These are phyloP conservation scores for Epinotia ramella DNA, from an alignment of 2,888 invertebrate genomes.

Conservation along the genomic window DNA sequence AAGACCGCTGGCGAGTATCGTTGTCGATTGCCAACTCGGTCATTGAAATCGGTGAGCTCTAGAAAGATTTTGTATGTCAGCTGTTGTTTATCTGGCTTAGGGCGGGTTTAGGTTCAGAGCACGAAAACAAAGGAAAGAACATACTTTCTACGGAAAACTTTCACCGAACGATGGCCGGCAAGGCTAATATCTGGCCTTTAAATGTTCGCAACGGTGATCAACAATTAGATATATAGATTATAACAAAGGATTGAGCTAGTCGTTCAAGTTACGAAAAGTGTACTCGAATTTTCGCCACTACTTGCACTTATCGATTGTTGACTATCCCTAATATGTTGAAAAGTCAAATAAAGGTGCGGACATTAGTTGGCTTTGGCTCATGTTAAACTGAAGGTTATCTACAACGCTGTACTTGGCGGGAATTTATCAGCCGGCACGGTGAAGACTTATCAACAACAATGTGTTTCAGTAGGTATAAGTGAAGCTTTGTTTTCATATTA, in stretches of 20 bases:
- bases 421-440: slow-evolving; percentile 58
- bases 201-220: slow-evolving; percentile 53
- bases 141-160: slow-evolving; percentile 76
- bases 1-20: slow-evolving; percentile 58
- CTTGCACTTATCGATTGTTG: slow-evolving; percentile 45
- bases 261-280: slow-evolving; percentile 7
- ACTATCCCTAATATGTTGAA: slow-evolving; percentile 58
- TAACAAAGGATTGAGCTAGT: slow-evolving; percentile 19
- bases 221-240: slow-evolving; percentile 35
- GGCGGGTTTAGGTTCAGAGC: slow-evolving; percentile 60
- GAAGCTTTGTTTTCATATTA: slow-evolving; percentile 35
- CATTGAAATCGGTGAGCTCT: slow-evolving; percentile 58
- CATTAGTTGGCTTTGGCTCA: slow-evolving; percentile 52
- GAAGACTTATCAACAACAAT: slow-evolving; percentile 54
- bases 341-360: slow-evolving; percentile 72
- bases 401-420: slow-evolving; percentile 51
- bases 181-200: slow-evolving; percentile 69
- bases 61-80: slow-evolving; percentile 53
- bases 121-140: slow-evolving; percentile 72
- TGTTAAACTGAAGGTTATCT: slow-evolving; percentile 69
- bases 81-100: slow-evolving; percentile 47
- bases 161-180: slow-evolving; percentile 71
- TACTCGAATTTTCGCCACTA: slow-evolving; percentile 17
- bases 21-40: slow-evolving; percentile 62
- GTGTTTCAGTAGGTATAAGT: slow-evolving; percentile 47